Evolutionary conservation across 1,140 invertebrate genomes (phyloP).

Genomic region (Fopius arisanus): DNA sequence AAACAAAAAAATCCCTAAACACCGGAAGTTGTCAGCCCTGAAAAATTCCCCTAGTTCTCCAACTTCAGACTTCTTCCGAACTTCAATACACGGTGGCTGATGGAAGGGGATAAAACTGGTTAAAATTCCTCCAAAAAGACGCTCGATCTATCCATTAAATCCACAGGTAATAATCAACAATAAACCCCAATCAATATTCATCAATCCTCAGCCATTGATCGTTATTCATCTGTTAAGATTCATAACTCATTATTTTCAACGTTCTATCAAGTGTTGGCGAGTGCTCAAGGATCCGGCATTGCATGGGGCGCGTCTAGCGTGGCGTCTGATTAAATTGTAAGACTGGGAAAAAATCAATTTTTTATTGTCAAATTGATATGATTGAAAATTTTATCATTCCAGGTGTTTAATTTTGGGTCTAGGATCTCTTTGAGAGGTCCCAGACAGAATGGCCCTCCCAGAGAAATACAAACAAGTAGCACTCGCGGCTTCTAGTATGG

Average conservation of each 20-base stretch:
- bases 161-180: background rate
- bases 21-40: no score
- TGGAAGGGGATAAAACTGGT: background rate
- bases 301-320: constrained; percentile 14
- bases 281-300: background rate
- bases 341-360: background rate
- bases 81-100: no score
- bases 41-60: no score
- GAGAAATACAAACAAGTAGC: constrained; percentile 79
- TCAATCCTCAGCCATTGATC: no score
- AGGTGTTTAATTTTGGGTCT: background rate
- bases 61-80: no score
- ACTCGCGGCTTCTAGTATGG: constrained; percentile 69
- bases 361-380: background rate
- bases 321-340: background rate
- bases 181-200: background rate
- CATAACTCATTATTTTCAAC: no score
- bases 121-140: background rate
- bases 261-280: background rate
- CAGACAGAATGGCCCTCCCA: constrained; percentile 72
- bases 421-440: background rate
- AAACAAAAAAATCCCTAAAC: no score
- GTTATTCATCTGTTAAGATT: no score
- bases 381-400: background rate
- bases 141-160: background rate